Conservation (phyloP, 2,113 vertebrate species). For the Pseudolaguvia tuberculata region DNA sequence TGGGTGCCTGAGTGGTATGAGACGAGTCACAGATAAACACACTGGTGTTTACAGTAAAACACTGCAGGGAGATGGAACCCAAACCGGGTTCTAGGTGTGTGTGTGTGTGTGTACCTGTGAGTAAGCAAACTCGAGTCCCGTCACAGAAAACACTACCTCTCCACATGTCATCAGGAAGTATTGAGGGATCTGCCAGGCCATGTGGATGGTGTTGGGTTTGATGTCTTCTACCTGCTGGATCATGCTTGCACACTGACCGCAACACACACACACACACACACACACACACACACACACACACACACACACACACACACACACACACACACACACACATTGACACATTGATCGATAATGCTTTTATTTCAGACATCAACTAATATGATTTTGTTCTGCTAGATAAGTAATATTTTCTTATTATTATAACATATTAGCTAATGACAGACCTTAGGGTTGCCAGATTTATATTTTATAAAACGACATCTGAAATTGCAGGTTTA, state of each 20-base stretch:
- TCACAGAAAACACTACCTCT: slow-evolving; percentile 92
- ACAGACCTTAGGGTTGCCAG: neutral
- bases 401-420: neutral
- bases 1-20: slow-evolving; percentile 74
- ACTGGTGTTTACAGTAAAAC: neutral
- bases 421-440: neutral
- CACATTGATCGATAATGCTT: neutral
- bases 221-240: slow-evolving; percentile 67
- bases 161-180: slow-evolving; percentile 86
- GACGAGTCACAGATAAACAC: neutral
- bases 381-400: neutral
- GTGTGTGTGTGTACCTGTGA: slow-evolving; percentile 76
- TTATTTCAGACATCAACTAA: no score
- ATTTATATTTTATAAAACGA: neutral
- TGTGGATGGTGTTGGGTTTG: slow-evolving; percentile 74
- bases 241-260: slow-evolving; percentile 51
- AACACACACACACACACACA: neutral
- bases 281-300: neutral
- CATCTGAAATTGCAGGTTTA: no score
- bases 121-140: slow-evolving; percentile 91
- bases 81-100: neutral
- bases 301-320: neutral
- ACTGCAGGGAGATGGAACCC: neutral
- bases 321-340: neutral
- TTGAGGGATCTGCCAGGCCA: slow-evolving; percentile 95